These are phyloP conservation scores for Pachypanchax playfairii DNA, from an alignment of 2,113 vertebrate genomes.

Conservation along the genomic window DNA sequence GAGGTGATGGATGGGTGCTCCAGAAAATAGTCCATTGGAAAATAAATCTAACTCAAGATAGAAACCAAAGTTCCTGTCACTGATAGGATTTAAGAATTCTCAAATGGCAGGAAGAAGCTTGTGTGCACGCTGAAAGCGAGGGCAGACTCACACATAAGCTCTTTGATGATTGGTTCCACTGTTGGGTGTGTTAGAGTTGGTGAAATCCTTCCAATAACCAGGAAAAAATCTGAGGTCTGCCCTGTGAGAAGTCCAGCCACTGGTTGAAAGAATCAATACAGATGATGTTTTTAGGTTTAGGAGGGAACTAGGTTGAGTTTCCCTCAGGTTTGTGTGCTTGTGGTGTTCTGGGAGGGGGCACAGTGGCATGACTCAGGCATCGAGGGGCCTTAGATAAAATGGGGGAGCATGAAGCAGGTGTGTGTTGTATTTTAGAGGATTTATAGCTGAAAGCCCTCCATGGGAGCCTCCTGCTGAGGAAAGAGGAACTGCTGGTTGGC, in stretches of 20 bases:
- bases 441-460: slow-evolving; percentile 99
- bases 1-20: slow-evolving; percentile 19
- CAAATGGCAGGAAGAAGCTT: slow-evolving; percentile 49
- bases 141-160: slow-evolving; percentile 30
- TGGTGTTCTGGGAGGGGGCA: neutral
- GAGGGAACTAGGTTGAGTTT: slow-evolving; percentile 27
- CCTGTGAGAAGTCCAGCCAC: slow-evolving; percentile 22
- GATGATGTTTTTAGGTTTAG: neutral
- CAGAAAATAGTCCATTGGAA: slow-evolving; percentile 46
- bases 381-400: slow-evolving; percentile 13
- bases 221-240: slow-evolving; percentile 16
- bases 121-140: slow-evolving; percentile 30
- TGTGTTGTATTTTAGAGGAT: slow-evolving; percentile 10
- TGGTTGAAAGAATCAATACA: slow-evolving; percentile 3
- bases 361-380: slow-evolving; percentile 13
- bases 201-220: neutral
- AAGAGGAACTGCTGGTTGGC: slow-evolving; percentile 97
- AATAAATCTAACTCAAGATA: slow-evolving; percentile 34
- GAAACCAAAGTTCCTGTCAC: slow-evolving; percentile 33
- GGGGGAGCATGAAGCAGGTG: slow-evolving; percentile 2
- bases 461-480: slow-evolving; percentile 93
- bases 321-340: slow-evolving; percentile 16
- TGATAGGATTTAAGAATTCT: slow-evolving; percentile 18
- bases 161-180: slow-evolving; percentile 28
- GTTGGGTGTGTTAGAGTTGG: slow-evolving; percentile 26